These are phyloP conservation scores for Cephus runcator DNA, from an alignment of 2,888 invertebrate species.

Conservation along the genomic window DNA sequence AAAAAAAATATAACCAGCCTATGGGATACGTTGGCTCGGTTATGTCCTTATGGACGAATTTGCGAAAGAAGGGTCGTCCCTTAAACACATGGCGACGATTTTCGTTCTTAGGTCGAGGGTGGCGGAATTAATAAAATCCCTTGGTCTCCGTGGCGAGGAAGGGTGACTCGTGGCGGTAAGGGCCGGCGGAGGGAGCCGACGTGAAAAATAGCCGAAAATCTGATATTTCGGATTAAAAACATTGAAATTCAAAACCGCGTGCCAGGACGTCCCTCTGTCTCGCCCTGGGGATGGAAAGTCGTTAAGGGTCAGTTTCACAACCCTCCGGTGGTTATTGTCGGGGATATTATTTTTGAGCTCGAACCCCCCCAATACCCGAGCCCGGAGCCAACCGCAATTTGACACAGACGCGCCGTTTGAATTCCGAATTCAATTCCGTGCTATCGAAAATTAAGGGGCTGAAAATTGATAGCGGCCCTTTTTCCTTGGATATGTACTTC, in stretches of 20 bases:
- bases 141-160: slow-evolving; percentile 16
- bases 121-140: slow-evolving; percentile 15
- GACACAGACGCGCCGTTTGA: slow-evolving; percentile 59
- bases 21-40: slow-evolving; percentile 32
- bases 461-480: slow-evolving; percentile 33
- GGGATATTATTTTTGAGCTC: slow-evolving; percentile 57
- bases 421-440: slow-evolving; percentile 60
- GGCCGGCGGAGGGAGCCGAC: slow-evolving; percentile 26
- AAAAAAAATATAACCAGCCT: slow-evolving; percentile 7
- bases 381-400: slow-evolving; percentile 48
- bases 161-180: slow-evolving; percentile 32
- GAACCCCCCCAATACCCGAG: slow-evolving; percentile 8
- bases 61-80: slow-evolving; percentile 23
- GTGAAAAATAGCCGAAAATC: slow-evolving; percentile 66
- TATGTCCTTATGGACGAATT: slow-evolving; percentile 15
- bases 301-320: slow-evolving; percentile 65
- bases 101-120: slow-evolving; percentile 11
- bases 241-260: slow-evolving; percentile 66
- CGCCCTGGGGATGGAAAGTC: slow-evolving; percentile 56
- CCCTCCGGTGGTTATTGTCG: slow-evolving; percentile 33
- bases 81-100: slow-evolving; percentile 25
- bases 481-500: not conserved
- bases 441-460: slow-evolving; percentile 52
- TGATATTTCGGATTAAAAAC: slow-evolving; percentile 66
- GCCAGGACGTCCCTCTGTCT: slow-evolving; percentile 25